Base-by-base conservation (phyloP, 1,140 invertebrate species). In the Macrotrachela quadricornifera region DNA sequence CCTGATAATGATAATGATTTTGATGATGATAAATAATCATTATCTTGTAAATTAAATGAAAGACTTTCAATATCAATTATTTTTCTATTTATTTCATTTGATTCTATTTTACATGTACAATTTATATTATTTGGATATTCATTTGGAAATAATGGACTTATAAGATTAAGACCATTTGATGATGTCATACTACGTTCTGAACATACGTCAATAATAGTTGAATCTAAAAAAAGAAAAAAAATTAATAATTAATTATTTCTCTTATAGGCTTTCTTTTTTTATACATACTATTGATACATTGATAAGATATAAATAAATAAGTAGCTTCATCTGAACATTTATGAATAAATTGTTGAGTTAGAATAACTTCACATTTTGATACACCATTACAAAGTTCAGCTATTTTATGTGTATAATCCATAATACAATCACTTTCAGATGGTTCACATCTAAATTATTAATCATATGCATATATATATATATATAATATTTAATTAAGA, bases 351-450 rank as follows among this genome's bases (percentile, higher is more conserved):
- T 44, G 46, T 2, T 44, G 46, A 15, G 46, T 44, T 0, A 44
- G 40, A 14, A 44, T 46, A 10, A 53, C n/a, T 16, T 46, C 46
- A 36, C 51, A 53, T 30, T 53, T 36, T 9, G 45, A 37, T n/a
- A 36, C 42, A 36, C 51, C 51, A 36, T 53, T 53, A 15, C 51
- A 53, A 17, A 46, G 51, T 53, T 53, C 51, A 36, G 51, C 51
- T 36, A 53, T 53, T 48, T 53, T 53, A 41, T 48, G 40, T 9
- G 51, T 53, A 43, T 46, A 53, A 46, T 53, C 46, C 51, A 53
- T 53, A 44, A 44, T 46, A 42, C 51, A 53, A 36, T 53, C 51
- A 11, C 18, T 21, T 41, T 53, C 51, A 42, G 10, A 13, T 18
- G 45, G 45, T 30, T 30, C 21, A 30, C 21, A 46, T 41, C n/a